Evolutionary conservation across 2,888 invertebrate genomes (phyloP), one percentile per base, ranked within the genome.

Genomic region (Ferdinandea cuprea): DNA sequence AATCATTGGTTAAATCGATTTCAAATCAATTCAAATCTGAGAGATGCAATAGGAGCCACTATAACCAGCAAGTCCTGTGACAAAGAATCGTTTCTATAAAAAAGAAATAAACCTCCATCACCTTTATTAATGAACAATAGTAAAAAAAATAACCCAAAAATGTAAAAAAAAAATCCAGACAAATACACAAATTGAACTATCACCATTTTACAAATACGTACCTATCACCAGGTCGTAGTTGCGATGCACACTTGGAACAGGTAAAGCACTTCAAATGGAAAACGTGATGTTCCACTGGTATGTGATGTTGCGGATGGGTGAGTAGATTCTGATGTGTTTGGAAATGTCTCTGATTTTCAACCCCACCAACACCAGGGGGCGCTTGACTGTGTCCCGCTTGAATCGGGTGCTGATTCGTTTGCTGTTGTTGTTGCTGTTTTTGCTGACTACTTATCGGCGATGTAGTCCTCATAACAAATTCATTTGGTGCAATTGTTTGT

Each of bases 211-310:
- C 66, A 80, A 72, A 85, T 73, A 81, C 90, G 91, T 89, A 94
- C 93, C 96, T 94, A 93, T 97, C 97, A 88, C 98, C 98, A 87
- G 96, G 95, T 91, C 95, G 94, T 88, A 98, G 94, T 91, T 95
- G 95, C 89, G 94, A 93, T 88, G 95, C 94, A 92, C 98, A 98
- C 91, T 97, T 97, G 91, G 95, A 96, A 93, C 97, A 98, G 87
- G 95, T 94, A 93, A 98, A 98, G 92, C 97, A 98, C 92, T 97
- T 96, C 92, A 97, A 94, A 93, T 97, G 98, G 93, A 97, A 98
- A 89, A 97, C 97, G 92, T 94, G 94, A 86, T 93, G 92, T 88
- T 94, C 92, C 89, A 86, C 85, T 56, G 83, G 83, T 63, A 83
- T 83, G 68, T 78, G 83, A 52, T 77, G 78, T 61, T 78, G 77